Evolutionary conservation across 2,797 vertebrate genomes (phyloP).

Genomic region (Enteromius viviparus): DNA sequence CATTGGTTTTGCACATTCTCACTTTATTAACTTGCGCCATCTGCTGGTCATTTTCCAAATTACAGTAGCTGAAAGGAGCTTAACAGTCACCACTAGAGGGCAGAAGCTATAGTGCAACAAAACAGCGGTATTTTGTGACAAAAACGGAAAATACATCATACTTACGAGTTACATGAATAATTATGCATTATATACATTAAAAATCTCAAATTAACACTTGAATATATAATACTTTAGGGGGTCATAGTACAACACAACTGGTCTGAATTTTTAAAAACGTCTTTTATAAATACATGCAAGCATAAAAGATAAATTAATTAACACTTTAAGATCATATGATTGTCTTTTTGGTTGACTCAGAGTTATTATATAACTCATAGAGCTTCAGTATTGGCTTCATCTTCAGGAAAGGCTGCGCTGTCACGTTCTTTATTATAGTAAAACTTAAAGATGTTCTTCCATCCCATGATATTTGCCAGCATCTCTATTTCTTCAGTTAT

Average conservation of each 20-base stretch:
- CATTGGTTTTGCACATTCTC: background rate
- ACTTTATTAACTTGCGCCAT: slow-evolving; percentile 6
- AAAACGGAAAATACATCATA: background rate
- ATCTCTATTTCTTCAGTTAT: slow-evolving; percentile 73
- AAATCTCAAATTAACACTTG: background rate
- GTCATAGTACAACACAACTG: background rate
- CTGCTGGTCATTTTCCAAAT: background rate
- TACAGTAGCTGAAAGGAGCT: background rate
- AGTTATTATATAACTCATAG: background rate
- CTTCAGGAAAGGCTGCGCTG: background rate
- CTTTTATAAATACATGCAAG: background rate
- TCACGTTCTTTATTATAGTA: slow-evolving; percentile 48
- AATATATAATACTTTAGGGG: background rate
- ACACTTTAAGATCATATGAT: background rate
- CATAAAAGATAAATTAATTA: background rate
- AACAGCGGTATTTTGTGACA: background rate
- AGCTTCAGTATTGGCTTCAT: background rate
- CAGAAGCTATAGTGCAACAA: background rate
- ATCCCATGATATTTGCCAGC: slow-evolving; percentile 70
- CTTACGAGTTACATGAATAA: background rate
- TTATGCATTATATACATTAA: background rate
- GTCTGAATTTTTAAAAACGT: background rate
- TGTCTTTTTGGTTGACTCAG: background rate
- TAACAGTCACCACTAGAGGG: background rate
- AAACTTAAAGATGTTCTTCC: slow-evolving; percentile 74